phyloP scores from a whole-genome alignment of 2,797 vertebrate genomes.

The Platalea minor region DNA sequence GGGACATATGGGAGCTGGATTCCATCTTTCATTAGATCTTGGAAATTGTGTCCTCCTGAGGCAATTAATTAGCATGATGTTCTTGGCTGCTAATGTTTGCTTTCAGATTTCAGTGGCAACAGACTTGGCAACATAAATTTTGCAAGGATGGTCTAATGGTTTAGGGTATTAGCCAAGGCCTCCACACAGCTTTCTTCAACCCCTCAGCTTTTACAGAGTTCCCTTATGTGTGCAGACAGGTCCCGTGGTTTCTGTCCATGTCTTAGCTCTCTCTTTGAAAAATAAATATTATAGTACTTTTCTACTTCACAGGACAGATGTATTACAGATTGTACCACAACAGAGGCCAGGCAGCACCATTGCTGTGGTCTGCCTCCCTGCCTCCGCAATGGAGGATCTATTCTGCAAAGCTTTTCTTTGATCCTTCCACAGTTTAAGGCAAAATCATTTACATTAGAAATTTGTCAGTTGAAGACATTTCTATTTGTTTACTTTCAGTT shows the following conservation, averaged over 20 bases:
- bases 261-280: neutral
- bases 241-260: neutral
- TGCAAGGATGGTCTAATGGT: neutral
- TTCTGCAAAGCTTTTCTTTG: neutral
- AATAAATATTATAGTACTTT: neutral
- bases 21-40: conserved; percentile 37
- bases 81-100: conserved; percentile 53
- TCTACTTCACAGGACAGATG: neutral
- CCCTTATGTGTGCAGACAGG: neutral
- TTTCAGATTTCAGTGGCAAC: conserved; percentile 41
- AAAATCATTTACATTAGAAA: neutral
- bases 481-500: neutral
- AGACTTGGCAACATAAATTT: conserved; percentile 35
- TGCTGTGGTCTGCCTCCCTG: neutral
- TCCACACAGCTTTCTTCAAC: neutral
- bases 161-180: neutral
- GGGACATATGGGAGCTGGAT: conserved; percentile 23
- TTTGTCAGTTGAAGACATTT: neutral
- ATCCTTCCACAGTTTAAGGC: neutral
- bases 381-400: neutral
- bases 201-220: neutral
- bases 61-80: conserved; percentile 34
- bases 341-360: neutral
- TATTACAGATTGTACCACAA: neutral
- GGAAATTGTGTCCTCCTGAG: conserved; percentile 23